Conservation (phyloP, 2,888 invertebrate genomes). For the Tethea ocularis region DNA sequence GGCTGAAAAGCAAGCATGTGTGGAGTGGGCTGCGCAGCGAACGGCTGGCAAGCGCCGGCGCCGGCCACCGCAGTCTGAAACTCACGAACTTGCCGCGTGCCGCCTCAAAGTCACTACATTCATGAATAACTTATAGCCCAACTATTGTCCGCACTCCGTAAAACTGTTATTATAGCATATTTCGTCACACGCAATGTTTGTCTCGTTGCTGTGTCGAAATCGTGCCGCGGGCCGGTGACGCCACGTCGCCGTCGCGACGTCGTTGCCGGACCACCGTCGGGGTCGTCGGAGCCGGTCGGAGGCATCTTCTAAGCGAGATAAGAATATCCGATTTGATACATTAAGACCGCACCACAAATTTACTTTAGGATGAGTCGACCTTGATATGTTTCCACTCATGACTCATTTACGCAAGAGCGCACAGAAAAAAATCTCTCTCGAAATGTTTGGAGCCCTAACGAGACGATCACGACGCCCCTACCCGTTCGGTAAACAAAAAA, state of each 20-base stretch:
- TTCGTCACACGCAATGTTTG: constrained; percentile 2
- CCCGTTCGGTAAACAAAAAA: constrained; percentile 9
- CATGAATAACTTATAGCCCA: constrained; percentile 3
- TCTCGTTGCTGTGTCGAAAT: background rate
- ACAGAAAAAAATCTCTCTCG: constrained; percentile 22
- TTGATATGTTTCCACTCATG: constrained; percentile 45
- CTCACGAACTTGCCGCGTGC: background rate
- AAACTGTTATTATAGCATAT: constrained; percentile 5
- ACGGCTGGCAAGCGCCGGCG: background rate
- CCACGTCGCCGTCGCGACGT: background rate
- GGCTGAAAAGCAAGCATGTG: no score
- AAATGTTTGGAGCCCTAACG: constrained; percentile 28
- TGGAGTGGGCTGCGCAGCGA: background rate
- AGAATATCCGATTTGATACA: constrained; percentile 65
- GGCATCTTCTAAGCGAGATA: constrained; percentile 45
- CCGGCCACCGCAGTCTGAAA: background rate
- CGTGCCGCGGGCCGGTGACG: background rate
- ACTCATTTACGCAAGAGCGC: constrained; percentile 33
- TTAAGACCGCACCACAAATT: constrained; percentile 67
- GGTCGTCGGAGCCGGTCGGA: constrained; percentile 15
- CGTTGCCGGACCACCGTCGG: constrained; percentile 26
- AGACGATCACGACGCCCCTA: constrained; percentile 24
- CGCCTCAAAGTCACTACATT: background rate
- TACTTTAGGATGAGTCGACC: constrained; percentile 62
- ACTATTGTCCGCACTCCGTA: background rate